Percentiles rank a stretch among this genome's conserved stretches.
phyloP scores from a whole-genome alignment of 2,797 vertebrate genomes.

The Notolepis coatsorum region DNA sequence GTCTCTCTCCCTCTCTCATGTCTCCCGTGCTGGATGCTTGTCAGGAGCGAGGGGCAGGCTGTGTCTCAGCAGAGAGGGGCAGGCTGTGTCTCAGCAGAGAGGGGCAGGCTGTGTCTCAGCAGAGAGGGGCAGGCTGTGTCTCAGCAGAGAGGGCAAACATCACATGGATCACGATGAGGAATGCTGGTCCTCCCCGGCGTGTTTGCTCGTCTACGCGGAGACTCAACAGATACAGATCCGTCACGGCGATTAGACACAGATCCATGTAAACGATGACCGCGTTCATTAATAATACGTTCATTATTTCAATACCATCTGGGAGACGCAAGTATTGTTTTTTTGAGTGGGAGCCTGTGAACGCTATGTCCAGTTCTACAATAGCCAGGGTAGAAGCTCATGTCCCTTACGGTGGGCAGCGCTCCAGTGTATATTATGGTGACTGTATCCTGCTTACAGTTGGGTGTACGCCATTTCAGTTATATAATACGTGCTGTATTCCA shows the following conservation, averaged over 20 bases:
- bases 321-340: too few species aligned
- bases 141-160: constrained; percentile 62
- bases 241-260: too few species aligned
- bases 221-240: constrained; percentile 31
- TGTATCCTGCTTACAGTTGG: too few species aligned
- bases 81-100: constrained; percentile 63
- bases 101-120: constrained; percentile 62
- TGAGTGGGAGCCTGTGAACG: neutral
- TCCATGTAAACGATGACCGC: too few species aligned
- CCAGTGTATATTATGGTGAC: too few species aligned
- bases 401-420: too few species aligned
- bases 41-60: constrained; percentile 55
- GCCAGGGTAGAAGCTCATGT: too few species aligned
- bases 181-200: constrained; percentile 54
- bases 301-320: neutral
- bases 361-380: too few species aligned
- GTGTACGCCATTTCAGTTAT: too few species aligned
- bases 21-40: constrained; percentile 41
- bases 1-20: constrained; percentile 30
- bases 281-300: too few species aligned
- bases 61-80: constrained; percentile 58
- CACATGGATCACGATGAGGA: constrained; percentile 59
- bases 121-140: constrained; percentile 60
- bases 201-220: constrained; percentile 13
- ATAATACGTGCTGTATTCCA: too few species aligned